A percentile compares a stretch with the other conserved stretches of the same genome.
phyloP scores from a whole-genome alignment of 2,113 vertebrate species.

The Centrocercus urophasianus region DNA sequence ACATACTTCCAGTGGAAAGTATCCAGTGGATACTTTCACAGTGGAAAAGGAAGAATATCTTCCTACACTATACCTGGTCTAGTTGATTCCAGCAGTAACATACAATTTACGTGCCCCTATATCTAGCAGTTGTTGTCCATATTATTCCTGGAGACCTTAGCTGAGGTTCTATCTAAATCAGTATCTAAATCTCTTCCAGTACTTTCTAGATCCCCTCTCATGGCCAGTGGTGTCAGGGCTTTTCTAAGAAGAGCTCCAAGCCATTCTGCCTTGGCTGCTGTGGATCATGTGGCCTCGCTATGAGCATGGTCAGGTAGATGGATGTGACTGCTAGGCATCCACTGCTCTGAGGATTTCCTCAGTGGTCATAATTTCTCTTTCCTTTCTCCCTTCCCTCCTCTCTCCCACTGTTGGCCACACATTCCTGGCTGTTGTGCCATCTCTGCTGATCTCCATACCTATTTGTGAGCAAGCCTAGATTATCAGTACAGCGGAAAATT shows the following conservation, averaged over 20 bases:
- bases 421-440: not conserved
- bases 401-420: not conserved
- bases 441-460: not conserved
- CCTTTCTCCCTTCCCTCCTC: not conserved
- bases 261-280: not conserved
- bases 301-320: not conserved
- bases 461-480: not conserved
- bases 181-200: not conserved
- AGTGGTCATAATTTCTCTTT: not conserved
- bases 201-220: not conserved
- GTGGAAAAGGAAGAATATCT: not conserved
- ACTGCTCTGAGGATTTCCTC: not conserved
- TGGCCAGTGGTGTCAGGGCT: not conserved
- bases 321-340: not conserved
- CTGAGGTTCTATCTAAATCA: not conserved
- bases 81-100: not conserved
- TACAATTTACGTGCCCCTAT: not conserved
- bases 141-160: not conserved
- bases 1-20: not conserved
- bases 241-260: not conserved
- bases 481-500: not conserved
- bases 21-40: no score
- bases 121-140: not conserved
- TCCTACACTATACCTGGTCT: not conserved
- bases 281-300: not conserved